Percentiles rank a stretch among this genome's conserved stretches.
Conservation (phyloP, 1,140 invertebrate species). For the Drosophila guanche region DNA sequence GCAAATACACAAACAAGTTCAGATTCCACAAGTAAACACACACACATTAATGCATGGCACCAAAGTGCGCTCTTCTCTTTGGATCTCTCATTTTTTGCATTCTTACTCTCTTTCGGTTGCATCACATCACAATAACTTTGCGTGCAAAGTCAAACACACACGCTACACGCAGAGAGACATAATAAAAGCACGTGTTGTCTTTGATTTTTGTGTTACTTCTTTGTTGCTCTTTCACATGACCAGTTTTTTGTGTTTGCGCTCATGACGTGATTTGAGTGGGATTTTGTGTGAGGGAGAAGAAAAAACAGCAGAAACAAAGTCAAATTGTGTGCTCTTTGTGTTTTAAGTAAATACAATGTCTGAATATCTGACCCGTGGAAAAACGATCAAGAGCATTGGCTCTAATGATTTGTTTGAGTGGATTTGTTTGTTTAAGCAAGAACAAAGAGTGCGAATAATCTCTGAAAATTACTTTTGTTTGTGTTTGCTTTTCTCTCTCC, state of each 20-base stretch:
- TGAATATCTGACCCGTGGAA: too few species aligned
- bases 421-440: too few species aligned
- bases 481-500: conserved; percentile 1
- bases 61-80: conserved; percentile 11
- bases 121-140: conserved; percentile 40
- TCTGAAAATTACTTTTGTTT: conserved; percentile 10
- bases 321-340: too few species aligned
- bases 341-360: too few species aligned
- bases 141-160: conserved; percentile 3
- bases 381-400: too few species aligned
- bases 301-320: too few species aligned
- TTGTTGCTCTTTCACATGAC: conserved; percentile 22
- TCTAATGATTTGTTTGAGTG: too few species aligned
- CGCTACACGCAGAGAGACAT: conserved; percentile 29
- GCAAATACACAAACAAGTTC: conserved; percentile 58
- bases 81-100: conserved; percentile 33
- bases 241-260: conserved; percentile 50
- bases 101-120: conserved; percentile 55
- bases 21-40: conserved; percentile 31
- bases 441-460: too few species aligned
- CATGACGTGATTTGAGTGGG: conserved; percentile 51
- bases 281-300: conserved; percentile 22
- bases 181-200: conserved; percentile 81
- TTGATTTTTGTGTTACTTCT: conserved; percentile 57
- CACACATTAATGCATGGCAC: background rate